Evolutionary conservation across 1,140 invertebrate genomes (phyloP).

Genomic region (Protaetia brevitarsis): DNA sequence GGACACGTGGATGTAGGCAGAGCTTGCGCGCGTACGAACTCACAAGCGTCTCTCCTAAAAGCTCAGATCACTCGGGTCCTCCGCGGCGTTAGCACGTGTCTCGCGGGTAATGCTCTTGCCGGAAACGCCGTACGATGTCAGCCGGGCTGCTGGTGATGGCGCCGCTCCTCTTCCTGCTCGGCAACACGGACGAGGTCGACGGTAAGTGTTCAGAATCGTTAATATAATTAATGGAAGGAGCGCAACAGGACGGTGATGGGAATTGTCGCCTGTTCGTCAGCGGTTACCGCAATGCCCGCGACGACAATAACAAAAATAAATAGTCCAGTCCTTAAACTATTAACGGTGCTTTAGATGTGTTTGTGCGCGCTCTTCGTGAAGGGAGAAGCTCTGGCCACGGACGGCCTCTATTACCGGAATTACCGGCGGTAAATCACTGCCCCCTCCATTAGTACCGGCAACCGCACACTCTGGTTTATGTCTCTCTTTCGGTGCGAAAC

Average conservation of each 20-base stretch:
- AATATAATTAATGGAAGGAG: not conserved
- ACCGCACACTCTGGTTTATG: slow-evolving; percentile 8
- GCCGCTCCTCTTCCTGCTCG: slow-evolving; percentile 25
- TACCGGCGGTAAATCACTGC: slow-evolving; percentile 8
- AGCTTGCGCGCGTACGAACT: slow-evolving; percentile 26
- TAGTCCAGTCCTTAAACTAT: not conserved
- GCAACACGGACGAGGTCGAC: slow-evolving; percentile 20
- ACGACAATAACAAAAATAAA: not conserved
- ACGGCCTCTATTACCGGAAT: slow-evolving; percentile 10
- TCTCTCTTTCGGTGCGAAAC: not conserved
- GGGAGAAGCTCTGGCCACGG: not conserved
- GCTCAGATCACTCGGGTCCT: slow-evolving; percentile 39
- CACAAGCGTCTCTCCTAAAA: slow-evolving; percentile 10
- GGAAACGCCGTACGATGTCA: slow-evolving; percentile 32
- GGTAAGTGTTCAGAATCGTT: slow-evolving; percentile 29
- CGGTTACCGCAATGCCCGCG: not conserved
- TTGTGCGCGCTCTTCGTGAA: not conserved
- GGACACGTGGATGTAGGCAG: slow-evolving; percentile 34
- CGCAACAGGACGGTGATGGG: not conserved
- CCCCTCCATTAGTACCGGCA: slow-evolving; percentile 4
- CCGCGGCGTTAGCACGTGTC: slow-evolving; percentile 33
- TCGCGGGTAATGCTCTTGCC: slow-evolving; percentile 34
- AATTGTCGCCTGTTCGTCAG: not conserved
- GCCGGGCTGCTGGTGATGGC: slow-evolving; percentile 33
- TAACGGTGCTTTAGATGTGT: slow-evolving; percentile 6